phyloP scores from a whole-genome alignment of 2,888 invertebrate species.

The Vannuccia rotundouncinata region DNA sequence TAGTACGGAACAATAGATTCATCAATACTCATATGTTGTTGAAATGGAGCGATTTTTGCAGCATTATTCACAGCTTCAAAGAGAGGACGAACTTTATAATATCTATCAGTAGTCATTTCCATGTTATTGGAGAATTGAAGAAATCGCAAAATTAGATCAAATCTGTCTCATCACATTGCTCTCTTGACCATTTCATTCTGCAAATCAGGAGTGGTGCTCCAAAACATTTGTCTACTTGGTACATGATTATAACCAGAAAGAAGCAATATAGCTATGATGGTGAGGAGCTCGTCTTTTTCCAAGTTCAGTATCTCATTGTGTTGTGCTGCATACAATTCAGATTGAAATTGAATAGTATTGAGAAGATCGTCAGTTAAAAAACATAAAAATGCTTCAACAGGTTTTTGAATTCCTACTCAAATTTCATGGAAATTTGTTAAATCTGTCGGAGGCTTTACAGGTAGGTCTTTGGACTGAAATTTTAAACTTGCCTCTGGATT shows the following conservation, averaged over 20 bases:
- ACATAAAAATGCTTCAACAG: neutral
- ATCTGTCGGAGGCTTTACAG: neutral
- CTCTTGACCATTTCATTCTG: neutral
- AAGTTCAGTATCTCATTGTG: neutral
- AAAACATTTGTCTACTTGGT: constrained; percentile 2
- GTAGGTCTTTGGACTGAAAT: constrained; percentile 1
- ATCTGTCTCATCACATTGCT: constrained; percentile 17
- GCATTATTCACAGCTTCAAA: neutral
- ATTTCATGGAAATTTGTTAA: neutral
- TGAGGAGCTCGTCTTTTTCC: constrained; percentile 1
- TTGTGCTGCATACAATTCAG: constrained; percentile 23
- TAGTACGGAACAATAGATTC: constrained; percentile 53
- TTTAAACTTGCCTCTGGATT: neutral
- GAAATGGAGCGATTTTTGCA: constrained; percentile 1
- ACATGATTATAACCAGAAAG: neutral
- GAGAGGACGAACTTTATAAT: constrained; percentile 13
- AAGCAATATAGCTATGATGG: neutral
- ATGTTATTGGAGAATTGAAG: constrained; percentile 1
- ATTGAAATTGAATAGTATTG: constrained; percentile 7
- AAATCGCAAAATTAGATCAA: neutral
- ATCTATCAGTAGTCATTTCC: constrained; percentile 18
- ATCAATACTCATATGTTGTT: constrained; percentile 43
- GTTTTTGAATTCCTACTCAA: neutral
- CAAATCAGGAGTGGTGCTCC: neutral
- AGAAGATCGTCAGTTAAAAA: constrained; percentile 18